A percentile compares a stretch with the other conserved stretches of the same genome.
phyloP scores from a whole-genome alignment of 2,113 vertebrate species.

The Myxocyprinus asiaticus region DNA sequence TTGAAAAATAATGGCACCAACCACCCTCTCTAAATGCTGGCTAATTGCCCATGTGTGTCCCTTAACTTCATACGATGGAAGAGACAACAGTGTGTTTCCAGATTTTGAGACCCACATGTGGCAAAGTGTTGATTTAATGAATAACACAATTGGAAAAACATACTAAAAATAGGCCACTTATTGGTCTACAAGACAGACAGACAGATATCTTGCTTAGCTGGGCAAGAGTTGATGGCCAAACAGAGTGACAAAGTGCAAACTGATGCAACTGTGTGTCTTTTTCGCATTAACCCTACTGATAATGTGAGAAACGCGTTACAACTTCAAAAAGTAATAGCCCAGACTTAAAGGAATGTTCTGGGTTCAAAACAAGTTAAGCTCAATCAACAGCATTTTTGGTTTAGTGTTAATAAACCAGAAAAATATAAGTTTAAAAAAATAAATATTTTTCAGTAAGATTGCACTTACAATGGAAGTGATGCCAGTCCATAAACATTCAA shows the following conservation, averaged over 20 bases:
- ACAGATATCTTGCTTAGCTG: constrained; percentile 27
- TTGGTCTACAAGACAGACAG: constrained; percentile 19
- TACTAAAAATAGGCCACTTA: constrained; percentile 43
- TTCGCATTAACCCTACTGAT: neutral
- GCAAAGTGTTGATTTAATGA: constrained; percentile 72
- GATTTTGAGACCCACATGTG: constrained; percentile 73
- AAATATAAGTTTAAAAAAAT: too few relatives aligned
- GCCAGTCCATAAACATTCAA: too few relatives aligned
- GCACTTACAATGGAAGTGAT: too few relatives aligned
- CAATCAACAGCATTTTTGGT: too few relatives aligned
- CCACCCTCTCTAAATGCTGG: constrained; percentile 58
- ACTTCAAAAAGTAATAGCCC: neutral
- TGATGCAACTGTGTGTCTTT: constrained; percentile 16
- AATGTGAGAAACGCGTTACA: neutral
- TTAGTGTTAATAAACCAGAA: too few relatives aligned
- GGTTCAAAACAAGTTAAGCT: too few relatives aligned
- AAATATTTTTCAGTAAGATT: too few relatives aligned
- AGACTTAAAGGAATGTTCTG: too few relatives aligned
- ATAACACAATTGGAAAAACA: constrained; percentile 73
- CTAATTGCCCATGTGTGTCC: constrained; percentile 69
- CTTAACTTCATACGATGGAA: constrained; percentile 33
- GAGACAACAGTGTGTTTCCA: constrained; percentile 55
- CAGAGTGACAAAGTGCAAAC: constrained; percentile 34
- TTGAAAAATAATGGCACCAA: constrained; percentile 46
- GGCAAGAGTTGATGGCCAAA: constrained; percentile 14